Base-by-base conservation (phyloP, 2,797 vertebrate species). In the Enteromius paludinosus region DNA sequence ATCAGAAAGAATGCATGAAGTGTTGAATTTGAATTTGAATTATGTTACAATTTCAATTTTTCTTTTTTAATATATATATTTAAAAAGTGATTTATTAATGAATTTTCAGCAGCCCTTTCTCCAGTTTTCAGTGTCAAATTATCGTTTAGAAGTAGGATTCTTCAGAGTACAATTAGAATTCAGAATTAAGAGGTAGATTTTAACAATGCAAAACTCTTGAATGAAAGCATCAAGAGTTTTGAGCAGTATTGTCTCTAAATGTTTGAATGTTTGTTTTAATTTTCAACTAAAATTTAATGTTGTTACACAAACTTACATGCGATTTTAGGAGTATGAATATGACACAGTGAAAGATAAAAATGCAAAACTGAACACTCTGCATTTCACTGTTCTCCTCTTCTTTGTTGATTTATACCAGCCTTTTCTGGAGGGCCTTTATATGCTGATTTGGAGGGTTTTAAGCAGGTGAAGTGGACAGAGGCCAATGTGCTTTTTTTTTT, bases 401-500 rank as follows among this genome's bases (percentile, higher is more conserved):
- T n/a, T 49, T 82, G 56, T 65, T 85, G 41, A 17, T 56, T 78
- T 78, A n/a, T 28, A 59, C 23, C 2, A 18, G 56, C 45, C n/a
- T 33, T 33, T 59, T 71, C 66, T 56, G 77, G 90, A 91, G 92
- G 43, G 52, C 33, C 33, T 20, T 85, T 90, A 45, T 45, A 89
- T 92, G 92, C 91, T 92, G 90, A 93, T 93, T 84, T 75, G 52
- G 85, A 59, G 83, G 87, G 75, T 90, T 85, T 91, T 84, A 18
- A 59, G 49, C 87, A 91, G 91, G 91, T 93, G 89, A 89, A 85
- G 90, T 93, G 92, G 93, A 92, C 92, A 93, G 85, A 90, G 91
- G 91, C 91, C 91, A 92, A 83, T 85, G 89, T 84, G 72, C 87
- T 90, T 78, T 45, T 70, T 45, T 70, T 89, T 65, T 88, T 84